phyloP scores from a whole-genome alignment of 2,888 invertebrate genomes.

The Lasioglossum malachurum region DNA sequence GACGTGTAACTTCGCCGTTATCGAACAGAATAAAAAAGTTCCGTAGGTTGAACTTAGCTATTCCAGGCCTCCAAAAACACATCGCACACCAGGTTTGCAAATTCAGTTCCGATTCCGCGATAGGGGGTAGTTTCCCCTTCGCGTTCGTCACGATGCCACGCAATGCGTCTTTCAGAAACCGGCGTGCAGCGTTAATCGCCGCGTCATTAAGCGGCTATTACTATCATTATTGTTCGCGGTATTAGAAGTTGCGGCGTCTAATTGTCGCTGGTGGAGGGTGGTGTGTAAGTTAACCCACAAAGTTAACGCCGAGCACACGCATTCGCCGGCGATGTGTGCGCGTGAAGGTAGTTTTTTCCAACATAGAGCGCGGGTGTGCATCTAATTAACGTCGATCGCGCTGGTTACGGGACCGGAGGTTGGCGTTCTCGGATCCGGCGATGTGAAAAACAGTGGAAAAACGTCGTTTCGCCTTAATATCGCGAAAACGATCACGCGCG shows the following conservation, averaged over 20 bases:
- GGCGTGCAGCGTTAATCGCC: not conserved
- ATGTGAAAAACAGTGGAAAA: conserved; percentile 62
- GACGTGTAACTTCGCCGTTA: too few relatives aligned
- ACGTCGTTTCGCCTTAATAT: conserved; percentile 69
- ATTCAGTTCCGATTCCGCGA: not conserved
- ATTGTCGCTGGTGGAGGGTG: not conserved
- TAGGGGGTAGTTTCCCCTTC: not conserved
- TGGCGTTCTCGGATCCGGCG: not conserved
- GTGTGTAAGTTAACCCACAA: conserved; percentile 10
- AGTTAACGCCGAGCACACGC: conserved; percentile 54
- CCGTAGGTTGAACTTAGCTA: not conserved
- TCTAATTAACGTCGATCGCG: conserved; percentile 67
- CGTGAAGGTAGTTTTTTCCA: conserved; percentile 25
- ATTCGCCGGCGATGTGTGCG: not conserved
- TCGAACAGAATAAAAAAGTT: not conserved
- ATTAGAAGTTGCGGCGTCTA: conserved; percentile 11
- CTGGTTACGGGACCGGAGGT: conserved; percentile 1
- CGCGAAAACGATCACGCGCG: conserved; percentile 67
- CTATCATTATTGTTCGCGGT: conserved; percentile 8
- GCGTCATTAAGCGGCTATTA: not conserved
- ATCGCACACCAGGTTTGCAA: not conserved
- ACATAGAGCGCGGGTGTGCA: conserved; percentile 44
- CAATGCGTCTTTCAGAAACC: conserved; percentile 9
- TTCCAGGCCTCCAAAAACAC: not conserved
- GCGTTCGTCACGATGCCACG: conserved; percentile 11